Percentiles rank a stretch among this genome's conserved stretches.
phyloP scores from a whole-genome alignment of 2,888 invertebrate genomes.

The Hirtodrosophila cameraria region DNA sequence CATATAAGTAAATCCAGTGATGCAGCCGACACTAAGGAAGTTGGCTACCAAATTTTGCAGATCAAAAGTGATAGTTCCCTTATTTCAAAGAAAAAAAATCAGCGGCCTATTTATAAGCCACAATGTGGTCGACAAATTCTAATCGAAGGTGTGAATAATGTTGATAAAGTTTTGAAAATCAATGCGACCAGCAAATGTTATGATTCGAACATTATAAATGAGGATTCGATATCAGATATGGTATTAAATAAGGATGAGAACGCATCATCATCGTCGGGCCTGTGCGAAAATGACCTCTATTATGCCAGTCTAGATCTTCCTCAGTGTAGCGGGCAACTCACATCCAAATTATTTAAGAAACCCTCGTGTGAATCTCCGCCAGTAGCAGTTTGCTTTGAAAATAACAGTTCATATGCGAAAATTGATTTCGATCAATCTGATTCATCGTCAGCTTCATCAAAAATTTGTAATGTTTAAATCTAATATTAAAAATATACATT shows the following conservation, averaged over 20 bases:
- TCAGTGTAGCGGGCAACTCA: slow-evolving; percentile 63
- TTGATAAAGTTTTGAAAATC: slow-evolving; percentile 23
- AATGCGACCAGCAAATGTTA: slow-evolving; percentile 26
- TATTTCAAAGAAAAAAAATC: slow-evolving; percentile 55
- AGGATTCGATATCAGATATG: slow-evolving; percentile 26
- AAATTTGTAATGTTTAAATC: slow-evolving; percentile 66
- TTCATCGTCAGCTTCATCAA: slow-evolving; percentile 75
- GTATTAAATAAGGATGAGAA: slow-evolving; percentile 35
- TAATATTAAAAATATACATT: slow-evolving; percentile 45
- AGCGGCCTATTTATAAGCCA: slow-evolving; percentile 42
- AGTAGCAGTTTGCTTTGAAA: slow-evolving; percentile 76
- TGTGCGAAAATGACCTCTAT: slow-evolving; percentile 85
- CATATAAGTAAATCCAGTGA: slow-evolving; percentile 49
- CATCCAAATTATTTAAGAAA: slow-evolving; percentile 52
- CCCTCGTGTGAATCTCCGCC: slow-evolving; percentile 71
- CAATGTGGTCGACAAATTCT: slow-evolving; percentile 34
- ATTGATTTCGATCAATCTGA: slow-evolving; percentile 88
- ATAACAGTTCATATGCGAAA: slow-evolving; percentile 88
- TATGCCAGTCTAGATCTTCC: slow-evolving; percentile 88
- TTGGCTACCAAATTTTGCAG: slow-evolving; percentile 81
- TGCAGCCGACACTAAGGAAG: slow-evolving; percentile 41
- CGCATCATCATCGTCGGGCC: slow-evolving; percentile 77
- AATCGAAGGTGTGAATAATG: slow-evolving; percentile 35
- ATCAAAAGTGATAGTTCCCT: slow-evolving; percentile 82
- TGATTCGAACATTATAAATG: slow-evolving; percentile 28